Base-by-base conservation (phyloP, 2,113 vertebrate genomes). In the Cyprinodon variegatus region DNA sequence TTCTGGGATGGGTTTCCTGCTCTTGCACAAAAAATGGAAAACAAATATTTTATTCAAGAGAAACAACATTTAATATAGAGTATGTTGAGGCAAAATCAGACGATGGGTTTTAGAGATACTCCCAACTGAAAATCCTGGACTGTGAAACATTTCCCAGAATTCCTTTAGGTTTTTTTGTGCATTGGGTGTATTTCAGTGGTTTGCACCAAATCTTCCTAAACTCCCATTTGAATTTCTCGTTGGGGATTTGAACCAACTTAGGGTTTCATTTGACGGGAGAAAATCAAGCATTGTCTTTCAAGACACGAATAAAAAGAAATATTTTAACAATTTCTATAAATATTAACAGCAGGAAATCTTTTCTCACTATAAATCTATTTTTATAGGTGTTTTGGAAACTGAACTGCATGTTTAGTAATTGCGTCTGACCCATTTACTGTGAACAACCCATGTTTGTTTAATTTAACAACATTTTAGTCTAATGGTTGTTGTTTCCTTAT, bases 111-210 rank as follows among this genome's bases (percentile, higher is more conserved):
- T 94, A 96, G 94, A 94, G 90, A 78, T 93, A 94, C 91, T 94
- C 36, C 37, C 46, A n/a, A 46, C 22, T 91, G 93, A 94, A 53
- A 7, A 20, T 57, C 95, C 95, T 95, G 94, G 94, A 95, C 93
- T 96, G 96, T 93, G 95, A 97, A 95, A 96, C 96, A 93, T 96
- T 89, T 97, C 96, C 96, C 96, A 96, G 96, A 96, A 93, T 99
- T 94, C 96, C 95, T 96, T 97, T 95, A 96, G 96, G 96, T 29
- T 95, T 95, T 95, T 95, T 92, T 96, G 96, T 96, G 96, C 96
- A 94, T 97, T 96, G 96, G 96, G 97, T 98, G 97, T 97, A 98
- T 97, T 98, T 96, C 96, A 96, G 96, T 97, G 96, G 96, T 97
- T 96, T 95, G 94, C 95, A 95, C 95, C 94, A 81, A 93, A 78